phyloP scores from a whole-genome alignment of 2,797 vertebrate genomes.

The Ptychadena robeensis region DNA sequence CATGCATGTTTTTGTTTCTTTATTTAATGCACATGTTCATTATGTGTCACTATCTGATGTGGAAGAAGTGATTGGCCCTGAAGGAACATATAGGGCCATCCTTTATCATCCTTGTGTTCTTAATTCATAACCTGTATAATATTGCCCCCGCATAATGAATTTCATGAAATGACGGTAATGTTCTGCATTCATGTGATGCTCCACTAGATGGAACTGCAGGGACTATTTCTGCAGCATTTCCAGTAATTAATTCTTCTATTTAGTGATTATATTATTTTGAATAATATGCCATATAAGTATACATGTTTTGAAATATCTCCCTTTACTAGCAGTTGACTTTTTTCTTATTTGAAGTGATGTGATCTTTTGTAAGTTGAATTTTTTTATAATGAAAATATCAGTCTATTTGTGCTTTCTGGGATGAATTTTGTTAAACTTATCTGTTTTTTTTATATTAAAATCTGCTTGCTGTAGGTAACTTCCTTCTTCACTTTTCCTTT shows the following conservation, averaged over 20 bases:
- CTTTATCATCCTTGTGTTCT: neutral
- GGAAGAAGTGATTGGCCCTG: neutral
- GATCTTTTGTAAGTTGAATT: neutral
- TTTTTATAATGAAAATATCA: no score
- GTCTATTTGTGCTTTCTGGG: neutral
- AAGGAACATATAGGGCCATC: neutral
- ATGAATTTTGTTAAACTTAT: neutral
- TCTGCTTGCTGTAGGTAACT: neutral
- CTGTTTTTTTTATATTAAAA: neutral
- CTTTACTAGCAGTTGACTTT: no score
- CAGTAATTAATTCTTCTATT: no score
- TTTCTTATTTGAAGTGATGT: neutral
- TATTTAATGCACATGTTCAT: neutral
- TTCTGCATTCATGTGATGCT: neutral
- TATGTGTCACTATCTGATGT: no score
- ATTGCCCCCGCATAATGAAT: neutral
- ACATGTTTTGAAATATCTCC: no score
- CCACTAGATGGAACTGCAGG: slow-evolving; percentile 45
- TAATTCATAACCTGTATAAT: neutral
- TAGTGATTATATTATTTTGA: no score
- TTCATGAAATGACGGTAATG: neutral
- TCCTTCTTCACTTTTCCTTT: neutral
- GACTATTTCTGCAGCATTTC: neutral
- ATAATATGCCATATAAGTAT: no score
- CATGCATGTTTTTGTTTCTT: neutral